Base-by-base conservation (phyloP, 1,140 invertebrate species). In the Rhopalosiphum maidis region DNA sequence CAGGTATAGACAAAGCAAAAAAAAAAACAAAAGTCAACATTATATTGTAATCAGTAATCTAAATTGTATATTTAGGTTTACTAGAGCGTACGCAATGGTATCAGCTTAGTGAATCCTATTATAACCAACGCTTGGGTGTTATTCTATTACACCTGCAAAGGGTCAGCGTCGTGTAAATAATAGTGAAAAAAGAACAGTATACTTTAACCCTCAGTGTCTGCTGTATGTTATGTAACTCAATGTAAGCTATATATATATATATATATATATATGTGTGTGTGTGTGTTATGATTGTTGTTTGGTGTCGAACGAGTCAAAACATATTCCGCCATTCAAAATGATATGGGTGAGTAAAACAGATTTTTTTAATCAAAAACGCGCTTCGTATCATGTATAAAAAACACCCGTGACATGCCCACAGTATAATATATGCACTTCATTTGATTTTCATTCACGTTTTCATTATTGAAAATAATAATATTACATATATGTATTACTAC, bases 131-230 rank as follows among this genome's bases (percentile, higher is more conserved):
- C 91, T 93, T 85, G 77, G 91, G 77, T 85, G 82, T 93, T 93
- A 93, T 93, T 93, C 91, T 93, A 93, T 91, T 93, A 93, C 91
- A 93, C 91, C 91, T 93, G 82, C 91, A 93, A 93, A 93, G 48
- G 91, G 91, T 83, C 82, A 85, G 82, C 77, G 35, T 51, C 82
- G 46, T 85, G 48, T 85, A 91, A 83, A 93, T 85, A 92, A 93
- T 93, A 55, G 21, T 86, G 48, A 41, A 43, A 93, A 54, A 55
- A 86, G 85, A 85, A 51, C 82, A 93, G 91, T 93, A 85, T 86
- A 86, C 91, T 55, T 54, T 25, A 55, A 85, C 48, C 91, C 91
- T 85, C 25, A 30, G 82, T 85, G 91, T 54, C 37, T 25, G 48
- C 23, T 54, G 77, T 91, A 22, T 83, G 51, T 90, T 90, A 90